These are phyloP conservation scores for Masticophis lateralis DNA, from an alignment of 2,797 vertebrate species.

Conservation along the genomic window DNA sequence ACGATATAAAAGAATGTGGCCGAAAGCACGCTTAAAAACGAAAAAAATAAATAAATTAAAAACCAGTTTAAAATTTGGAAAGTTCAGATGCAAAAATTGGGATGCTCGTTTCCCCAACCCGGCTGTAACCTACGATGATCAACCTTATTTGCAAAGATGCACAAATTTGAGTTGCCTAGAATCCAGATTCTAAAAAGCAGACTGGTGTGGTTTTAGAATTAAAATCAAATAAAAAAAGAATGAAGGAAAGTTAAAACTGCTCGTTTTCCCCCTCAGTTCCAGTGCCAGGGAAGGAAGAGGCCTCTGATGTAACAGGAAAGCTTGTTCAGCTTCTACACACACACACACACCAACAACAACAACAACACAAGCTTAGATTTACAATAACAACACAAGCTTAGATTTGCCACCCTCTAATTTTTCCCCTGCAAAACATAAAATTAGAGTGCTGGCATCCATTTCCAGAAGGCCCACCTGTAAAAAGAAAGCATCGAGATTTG, in stretches of 20 bases:
- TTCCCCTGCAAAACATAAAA: no score
- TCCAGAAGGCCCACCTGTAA: no score
- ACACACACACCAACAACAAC: background rate
- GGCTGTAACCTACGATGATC: background rate
- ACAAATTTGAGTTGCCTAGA: background rate
- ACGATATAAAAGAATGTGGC: no score
- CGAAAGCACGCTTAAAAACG: no score
- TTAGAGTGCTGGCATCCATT: no score
- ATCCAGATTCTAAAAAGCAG: background rate
- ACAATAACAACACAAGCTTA: no score
- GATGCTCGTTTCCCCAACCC: rapidly evolving
- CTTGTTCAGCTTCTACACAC: background rate
- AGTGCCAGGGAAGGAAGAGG: background rate
- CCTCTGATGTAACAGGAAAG: background rate
- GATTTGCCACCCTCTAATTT: no score
- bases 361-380: no score
- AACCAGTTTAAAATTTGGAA: no score
- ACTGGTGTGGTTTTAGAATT: background rate
- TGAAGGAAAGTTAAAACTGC: background rate
- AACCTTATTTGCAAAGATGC: background rate
- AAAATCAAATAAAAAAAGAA: background rate
- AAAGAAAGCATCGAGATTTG: no score
- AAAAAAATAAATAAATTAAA: no score
- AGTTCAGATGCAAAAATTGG: no score
- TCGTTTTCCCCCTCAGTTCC: background rate